Conservation (phyloP, 2,888 invertebrate species). For the Epistrophe grossulariae region DNA sequence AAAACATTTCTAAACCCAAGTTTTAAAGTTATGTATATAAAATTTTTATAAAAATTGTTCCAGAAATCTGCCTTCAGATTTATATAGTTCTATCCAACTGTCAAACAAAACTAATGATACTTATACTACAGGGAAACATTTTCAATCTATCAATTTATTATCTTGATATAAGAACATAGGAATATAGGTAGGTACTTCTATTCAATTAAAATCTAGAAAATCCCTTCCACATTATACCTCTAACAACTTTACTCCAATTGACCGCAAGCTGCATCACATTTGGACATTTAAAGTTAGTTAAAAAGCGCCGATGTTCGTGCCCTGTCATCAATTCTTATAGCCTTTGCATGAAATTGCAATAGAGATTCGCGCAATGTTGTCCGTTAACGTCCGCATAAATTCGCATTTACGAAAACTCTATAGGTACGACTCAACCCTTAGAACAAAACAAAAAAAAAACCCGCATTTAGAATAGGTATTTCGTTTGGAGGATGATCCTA, state of each 20-base stretch:
- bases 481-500: conserved; percentile 52
- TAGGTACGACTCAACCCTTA: conserved; percentile 35
- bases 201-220: conserved; percentile 56
- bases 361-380: conserved; percentile 12
- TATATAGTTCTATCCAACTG: not conserved
- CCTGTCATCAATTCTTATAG: conserved; percentile 41
- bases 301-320: conserved; percentile 65
- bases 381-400: conserved; percentile 61
- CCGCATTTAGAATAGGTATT: not conserved
- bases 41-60: too few relatives aligned
- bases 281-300: conserved; percentile 67
- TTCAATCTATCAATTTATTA: conserved; percentile 28
- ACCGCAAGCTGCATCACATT: conserved; percentile 40
- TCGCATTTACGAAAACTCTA: conserved; percentile 35
- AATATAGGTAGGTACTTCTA: not conserved
- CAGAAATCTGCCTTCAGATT: too few relatives aligned
- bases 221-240: conserved; percentile 3
- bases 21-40: too few relatives aligned
- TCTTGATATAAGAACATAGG: too few relatives aligned
- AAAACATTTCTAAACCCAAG: too few relatives aligned
- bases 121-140: not conserved
- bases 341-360: conserved; percentile 12
- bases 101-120: too few relatives aligned
- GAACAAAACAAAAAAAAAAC: not conserved
- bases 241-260: conserved; percentile 18